Percentiles rank a stretch among this genome's conserved stretches.
These are phyloP conservation scores for Eilema caniola DNA, from an alignment of 2,888 invertebrate species.

Conservation along the genomic window DNA sequence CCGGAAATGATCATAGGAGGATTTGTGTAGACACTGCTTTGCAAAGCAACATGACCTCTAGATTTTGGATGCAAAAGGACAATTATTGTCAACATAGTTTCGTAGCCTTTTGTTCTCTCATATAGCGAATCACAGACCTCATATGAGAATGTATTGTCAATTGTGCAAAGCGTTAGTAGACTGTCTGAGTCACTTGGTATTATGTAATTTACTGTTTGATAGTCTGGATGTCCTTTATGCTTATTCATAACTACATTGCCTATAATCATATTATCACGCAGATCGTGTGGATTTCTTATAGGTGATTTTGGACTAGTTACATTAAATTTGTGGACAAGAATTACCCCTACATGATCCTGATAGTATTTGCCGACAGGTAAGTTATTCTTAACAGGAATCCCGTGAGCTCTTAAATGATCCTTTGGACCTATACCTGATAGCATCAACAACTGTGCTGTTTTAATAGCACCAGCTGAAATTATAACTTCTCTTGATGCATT, in stretches of 20 bases:
- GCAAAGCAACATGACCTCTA: slow-evolving; percentile 83
- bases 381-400: slow-evolving; percentile 31
- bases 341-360: slow-evolving; percentile 66
- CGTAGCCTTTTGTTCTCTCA: slow-evolving; percentile 34
- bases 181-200: slow-evolving; percentile 30
- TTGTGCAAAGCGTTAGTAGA: slow-evolving; percentile 38
- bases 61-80: slow-evolving; percentile 74
- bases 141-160: slow-evolving; percentile 45
- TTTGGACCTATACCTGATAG: slow-evolving; percentile 87
- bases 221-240: slow-evolving; percentile 75
- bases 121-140: slow-evolving; percentile 48
- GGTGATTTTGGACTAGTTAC: slow-evolving; percentile 57
- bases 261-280: slow-evolving; percentile 47
- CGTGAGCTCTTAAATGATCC: slow-evolving; percentile 68
- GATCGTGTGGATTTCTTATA: slow-evolving; percentile 54
- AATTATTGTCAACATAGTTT: slow-evolving; percentile 39
- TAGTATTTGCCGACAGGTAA: slow-evolving; percentile 24
- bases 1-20: slow-evolving; percentile 87
- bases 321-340: slow-evolving; percentile 57
- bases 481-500: slow-evolving; percentile 89
- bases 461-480: slow-evolving; percentile 90
- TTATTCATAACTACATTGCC: slow-evolving; percentile 86
- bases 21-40: slow-evolving; percentile 81
- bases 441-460: slow-evolving; percentile 91
- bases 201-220: slow-evolving; percentile 53